Base-by-base conservation (phyloP, 2,888 invertebrate genomes). In the Drosophila colorata region DNA sequence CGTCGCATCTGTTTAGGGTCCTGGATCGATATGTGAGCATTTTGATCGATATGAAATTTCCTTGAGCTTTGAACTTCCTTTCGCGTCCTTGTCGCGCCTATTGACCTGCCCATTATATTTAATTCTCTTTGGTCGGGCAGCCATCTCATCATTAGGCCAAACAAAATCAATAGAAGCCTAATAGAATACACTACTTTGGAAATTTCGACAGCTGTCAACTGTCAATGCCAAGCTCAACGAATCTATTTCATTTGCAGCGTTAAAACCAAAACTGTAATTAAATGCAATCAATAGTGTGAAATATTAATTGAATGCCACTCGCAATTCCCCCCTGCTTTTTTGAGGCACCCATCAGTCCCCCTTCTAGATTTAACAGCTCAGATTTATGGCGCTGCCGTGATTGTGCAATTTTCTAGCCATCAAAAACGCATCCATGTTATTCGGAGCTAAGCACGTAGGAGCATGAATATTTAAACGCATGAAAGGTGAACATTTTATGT, bases 31-130 rank as follows among this genome's bases (percentile, higher is more conserved):
- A 83, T 63, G 56, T 55, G 57, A 66, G 28, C 35, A 48, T 43
- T 73, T 69, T 73, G 61, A 78, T 75, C 78, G 74, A 75, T 75
- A 65, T 59, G 78, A 59, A 60, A 67, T 82, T 79, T 86, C 80
- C 83, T 88, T 74, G 80, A 83, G 88, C 63, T 74, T 64, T 80
- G 84, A 80, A 88, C 74, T 87, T 83, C 71, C 68, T 87, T 40
- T 18, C 33, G 44, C 70, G 88, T 86, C 87, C 87, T 83, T 88
- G 87, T 41, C 25, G 56, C n/a, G 69, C 75, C 57, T 61, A 61
- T 79, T 79, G 69, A 69, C 69, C 69, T 49, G n/a, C n/a, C 6
- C 40, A 33, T 43, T 61, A 13, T 33, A 33, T 13, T 4, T 4
- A 13, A 33, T 11, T 33, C 33, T 7, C 33, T 33, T 33, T 33